A percentile compares a stretch with the other conserved stretches of the same genome.
Evolutionary conservation across 2,888 invertebrate species (phyloP).

Genomic region (Drosophila mulleri): DNA sequence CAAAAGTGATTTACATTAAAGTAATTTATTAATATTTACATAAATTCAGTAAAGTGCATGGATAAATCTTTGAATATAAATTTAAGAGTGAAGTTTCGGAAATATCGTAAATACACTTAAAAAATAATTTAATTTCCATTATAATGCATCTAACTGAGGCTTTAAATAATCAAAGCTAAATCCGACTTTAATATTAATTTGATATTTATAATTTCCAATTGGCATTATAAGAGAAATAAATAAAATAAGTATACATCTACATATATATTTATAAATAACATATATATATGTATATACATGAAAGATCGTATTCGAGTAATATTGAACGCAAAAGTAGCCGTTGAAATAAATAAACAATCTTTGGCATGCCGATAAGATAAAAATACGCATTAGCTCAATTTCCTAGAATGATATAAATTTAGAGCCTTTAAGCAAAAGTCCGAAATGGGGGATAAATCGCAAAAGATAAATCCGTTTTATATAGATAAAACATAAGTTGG

Average conservation of each 20-base stretch:
- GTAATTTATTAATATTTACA: constrained; percentile 19
- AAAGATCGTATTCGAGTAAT: constrained; percentile 38
- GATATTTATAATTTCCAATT: constrained; percentile 17
- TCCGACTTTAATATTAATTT: constrained; percentile 31
- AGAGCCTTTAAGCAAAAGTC: constrained; percentile 6
- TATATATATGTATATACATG: background rate
- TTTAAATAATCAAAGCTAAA: constrained; percentile 17
- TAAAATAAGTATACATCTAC: too few species aligned
- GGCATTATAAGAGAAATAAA: constrained; percentile 8
- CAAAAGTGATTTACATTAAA: constrained; percentile 22
- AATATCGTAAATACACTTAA: constrained; percentile 40
- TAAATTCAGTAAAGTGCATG: constrained; percentile 29
- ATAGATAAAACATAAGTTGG: background rate
- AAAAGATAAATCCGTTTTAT: background rate
- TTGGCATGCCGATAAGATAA: constrained; percentile 46
- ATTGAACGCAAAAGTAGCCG: constrained; percentile 46
- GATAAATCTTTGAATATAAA: constrained; percentile 5
- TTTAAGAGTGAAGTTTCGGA: constrained; percentile 15
- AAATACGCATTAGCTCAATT: constrained; percentile 25
- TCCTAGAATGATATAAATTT: constrained; percentile 5
- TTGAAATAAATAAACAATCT: constrained; percentile 39
- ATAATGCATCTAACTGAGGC: constrained; percentile 30
- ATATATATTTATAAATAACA: background rate
- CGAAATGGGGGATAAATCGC: background rate
- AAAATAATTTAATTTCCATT: constrained; percentile 32